Conservation (phyloP, 2,797 vertebrate species). For the Scolopax bukidnonensis region DNA sequence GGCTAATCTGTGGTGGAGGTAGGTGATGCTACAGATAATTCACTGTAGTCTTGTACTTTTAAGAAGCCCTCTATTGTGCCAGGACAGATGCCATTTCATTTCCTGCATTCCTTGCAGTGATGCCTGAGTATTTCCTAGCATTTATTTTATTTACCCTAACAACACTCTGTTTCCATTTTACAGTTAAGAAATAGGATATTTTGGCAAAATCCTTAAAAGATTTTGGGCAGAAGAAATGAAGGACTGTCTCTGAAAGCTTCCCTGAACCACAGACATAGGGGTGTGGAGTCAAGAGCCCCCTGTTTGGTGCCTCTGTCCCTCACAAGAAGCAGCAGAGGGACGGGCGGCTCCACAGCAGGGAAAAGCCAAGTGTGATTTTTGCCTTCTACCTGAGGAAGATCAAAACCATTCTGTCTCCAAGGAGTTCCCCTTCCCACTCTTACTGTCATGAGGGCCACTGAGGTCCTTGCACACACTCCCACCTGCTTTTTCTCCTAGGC, state of each 20-base stretch:
- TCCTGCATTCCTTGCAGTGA: neutral
- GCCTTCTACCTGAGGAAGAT: neutral
- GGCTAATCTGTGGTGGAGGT: neutral
- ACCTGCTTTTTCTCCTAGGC: neutral
- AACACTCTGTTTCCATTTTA: neutral
- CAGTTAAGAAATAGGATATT: neutral
- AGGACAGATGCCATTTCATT: neutral
- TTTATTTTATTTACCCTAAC: slow-evolving; percentile 15
- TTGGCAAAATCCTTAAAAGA: neutral
- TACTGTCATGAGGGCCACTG: rapidly evolving
- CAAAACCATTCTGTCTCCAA: neutral
- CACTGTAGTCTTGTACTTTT: neutral
- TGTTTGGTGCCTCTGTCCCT: neutral
- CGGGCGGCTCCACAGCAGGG: neutral
- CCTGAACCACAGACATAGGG: neutral
- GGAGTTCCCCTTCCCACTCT: neutral
- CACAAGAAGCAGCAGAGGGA: rapidly evolving
- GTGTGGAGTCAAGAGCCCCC: neutral
- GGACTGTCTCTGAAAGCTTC: neutral
- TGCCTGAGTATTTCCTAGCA: neutral
- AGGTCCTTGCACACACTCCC: neutral
- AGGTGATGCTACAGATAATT: neutral
- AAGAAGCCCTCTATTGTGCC: neutral
- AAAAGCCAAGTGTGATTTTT: neutral
- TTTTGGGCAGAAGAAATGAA: neutral